Conservation (phyloP, 2,113 vertebrate genomes). For the Antechinus stuartii region DNA sequence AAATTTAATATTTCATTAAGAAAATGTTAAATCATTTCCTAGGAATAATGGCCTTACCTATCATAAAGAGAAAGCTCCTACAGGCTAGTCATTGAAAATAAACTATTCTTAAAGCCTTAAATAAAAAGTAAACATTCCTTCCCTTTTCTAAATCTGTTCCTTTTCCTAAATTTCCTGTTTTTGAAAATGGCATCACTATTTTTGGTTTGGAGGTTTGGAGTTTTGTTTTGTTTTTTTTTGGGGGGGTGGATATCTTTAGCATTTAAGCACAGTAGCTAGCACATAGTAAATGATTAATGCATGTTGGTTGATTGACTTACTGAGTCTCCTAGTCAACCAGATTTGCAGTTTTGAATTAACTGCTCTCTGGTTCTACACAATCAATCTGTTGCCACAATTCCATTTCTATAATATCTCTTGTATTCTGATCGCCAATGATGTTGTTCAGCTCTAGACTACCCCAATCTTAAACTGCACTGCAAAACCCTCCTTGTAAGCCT, state of each 20-base stretch:
- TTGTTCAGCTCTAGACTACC: neutral
- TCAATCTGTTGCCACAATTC: neutral
- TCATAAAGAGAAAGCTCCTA: neutral
- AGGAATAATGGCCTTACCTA: constrained; percentile 1
- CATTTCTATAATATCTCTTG: neutral
- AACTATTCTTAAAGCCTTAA: neutral
- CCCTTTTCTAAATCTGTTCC: neutral
- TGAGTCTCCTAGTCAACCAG: neutral
- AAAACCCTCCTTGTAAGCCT: neutral
- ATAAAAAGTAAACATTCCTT: neutral
- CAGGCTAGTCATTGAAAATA: neutral
- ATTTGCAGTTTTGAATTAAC: neutral
- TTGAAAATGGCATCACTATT: neutral
- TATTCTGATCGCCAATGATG: neutral
- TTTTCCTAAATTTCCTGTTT: neutral
- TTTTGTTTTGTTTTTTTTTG: neutral
- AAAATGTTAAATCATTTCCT: neutral
- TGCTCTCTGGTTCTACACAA: neutral
- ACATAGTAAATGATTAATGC: neutral
- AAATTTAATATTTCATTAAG: neutral
- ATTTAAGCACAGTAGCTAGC: neutral
- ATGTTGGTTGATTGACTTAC: neutral
- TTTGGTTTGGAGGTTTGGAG: neutral
- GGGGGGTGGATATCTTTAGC: neutral
- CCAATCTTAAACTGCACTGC: neutral